Evolutionary conservation across 2,888 invertebrate genomes (phyloP), one percentile per base, ranked within the genome.

Genomic region (Spialia ferax): DNA sequence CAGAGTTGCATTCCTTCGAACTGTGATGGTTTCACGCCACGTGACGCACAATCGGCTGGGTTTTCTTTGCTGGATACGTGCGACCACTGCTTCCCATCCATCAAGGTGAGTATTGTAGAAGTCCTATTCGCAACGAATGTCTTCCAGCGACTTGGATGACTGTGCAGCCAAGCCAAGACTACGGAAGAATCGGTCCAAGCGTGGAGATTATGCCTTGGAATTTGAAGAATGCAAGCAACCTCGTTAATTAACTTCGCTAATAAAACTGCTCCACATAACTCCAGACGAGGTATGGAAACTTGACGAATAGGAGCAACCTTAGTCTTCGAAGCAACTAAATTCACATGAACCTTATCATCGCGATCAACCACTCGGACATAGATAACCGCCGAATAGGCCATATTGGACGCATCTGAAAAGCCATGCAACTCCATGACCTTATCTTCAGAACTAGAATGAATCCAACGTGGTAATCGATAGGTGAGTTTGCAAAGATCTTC

Each of bases 21-120:
- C 11, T 69, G 70, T 29, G 15, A 29, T 77, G 74, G 48, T 15
- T 18, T 48, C 20, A 15, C 20, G 18, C 48, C 48, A 15, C 18
- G 13, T 18, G 48, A 48, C 0, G 78, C 78, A 48, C 67, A 69
- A 64, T 81, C 79, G 0, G 78, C 78, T 4, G 77, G 77, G 65
- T 20, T 48, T 48, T 15, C 48, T 48, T 48, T 48, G 56, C 32
- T 13, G 35, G 32, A 29, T 18, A 57, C 56, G 29, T 57, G 56
- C 35, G 55, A 70, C 78, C 77, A 74, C 5, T 73, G 69, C 13
- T 57, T 15, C 6, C 45, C 18, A 18, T 72, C 64, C 15, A 74
- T 6, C 1, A 54, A 20, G 0, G 61, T 56, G 11, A 75, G 62
- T 6, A 80, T 75, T 29, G 73, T 73, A 0, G 72, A 63, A 0